Evolutionary conservation across 2,797 vertebrate species (phyloP).

Genomic region (Microchirus variegatus): DNA sequence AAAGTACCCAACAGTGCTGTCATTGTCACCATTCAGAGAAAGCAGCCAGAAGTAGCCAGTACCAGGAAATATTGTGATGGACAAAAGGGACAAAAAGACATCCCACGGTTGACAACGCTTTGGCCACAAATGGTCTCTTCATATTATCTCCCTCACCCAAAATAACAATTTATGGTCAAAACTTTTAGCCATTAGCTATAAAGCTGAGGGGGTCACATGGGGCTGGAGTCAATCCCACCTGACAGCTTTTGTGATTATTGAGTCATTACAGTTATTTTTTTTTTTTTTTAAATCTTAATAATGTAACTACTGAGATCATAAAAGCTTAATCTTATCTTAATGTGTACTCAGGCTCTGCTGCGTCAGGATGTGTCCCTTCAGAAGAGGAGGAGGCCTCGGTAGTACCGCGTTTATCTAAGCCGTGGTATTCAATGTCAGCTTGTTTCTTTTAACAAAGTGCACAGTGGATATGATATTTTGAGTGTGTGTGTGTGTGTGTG

Average conservation of each 20-base stretch:
- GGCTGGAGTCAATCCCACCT: neutral
- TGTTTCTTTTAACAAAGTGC: slow-evolving; percentile 27
- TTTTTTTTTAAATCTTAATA: slow-evolving; percentile 4
- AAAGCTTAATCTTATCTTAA: slow-evolving; percentile 26
- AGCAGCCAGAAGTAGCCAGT: neutral
- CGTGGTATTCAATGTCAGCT: slow-evolving; percentile 35
- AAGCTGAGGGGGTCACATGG: neutral
- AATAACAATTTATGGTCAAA: slow-evolving; percentile 14
- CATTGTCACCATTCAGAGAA: neutral
- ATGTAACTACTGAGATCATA: slow-evolving; percentile 16
- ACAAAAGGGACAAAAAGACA: neutral
- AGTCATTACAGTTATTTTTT: neutral
- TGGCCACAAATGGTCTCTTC: slow-evolving; percentile 4
- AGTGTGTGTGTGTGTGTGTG: neutral
- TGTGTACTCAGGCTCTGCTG: slow-evolving; percentile 15
- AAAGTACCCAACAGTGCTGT: neutral
- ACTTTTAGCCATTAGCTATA: neutral
- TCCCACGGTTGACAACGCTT: neutral
- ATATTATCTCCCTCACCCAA: neutral
- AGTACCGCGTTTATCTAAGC: slow-evolving; percentile 39
- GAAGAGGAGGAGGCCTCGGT: slow-evolving; percentile 34
- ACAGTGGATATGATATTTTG: slow-evolving; percentile 10
- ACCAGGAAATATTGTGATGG: neutral
- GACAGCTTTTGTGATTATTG: neutral
- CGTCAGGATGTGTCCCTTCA: slow-evolving; percentile 6